Evolutionary conservation across 2,888 invertebrate genomes (phyloP).

Genomic region (Leucania comma): DNA sequence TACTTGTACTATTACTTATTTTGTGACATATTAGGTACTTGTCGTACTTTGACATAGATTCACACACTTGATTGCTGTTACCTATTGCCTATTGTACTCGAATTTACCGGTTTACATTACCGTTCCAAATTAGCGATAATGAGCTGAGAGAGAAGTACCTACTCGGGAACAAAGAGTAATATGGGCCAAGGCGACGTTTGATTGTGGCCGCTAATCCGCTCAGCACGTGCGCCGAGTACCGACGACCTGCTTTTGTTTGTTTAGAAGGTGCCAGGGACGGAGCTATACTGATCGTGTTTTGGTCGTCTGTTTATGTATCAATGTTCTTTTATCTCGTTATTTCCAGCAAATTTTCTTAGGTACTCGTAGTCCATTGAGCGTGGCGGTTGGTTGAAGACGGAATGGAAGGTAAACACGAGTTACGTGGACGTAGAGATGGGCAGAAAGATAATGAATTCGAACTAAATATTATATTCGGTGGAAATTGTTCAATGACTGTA

Average conservation of each 20-base stretch:
- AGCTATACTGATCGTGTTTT: neutral
- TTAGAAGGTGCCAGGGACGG: neutral
- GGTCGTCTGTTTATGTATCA: neutral
- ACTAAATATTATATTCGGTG: too few species aligned
- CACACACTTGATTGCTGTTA: too few species aligned
- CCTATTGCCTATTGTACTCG: constrained; percentile 8
- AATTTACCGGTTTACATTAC: constrained; percentile 16
- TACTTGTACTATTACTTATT: too few species aligned
- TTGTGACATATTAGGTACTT: too few species aligned
- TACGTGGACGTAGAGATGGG: neutral
- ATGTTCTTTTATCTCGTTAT: neutral
- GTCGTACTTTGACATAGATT: too few species aligned
- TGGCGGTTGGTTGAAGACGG: neutral
- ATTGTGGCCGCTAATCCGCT: constrained; percentile 27
- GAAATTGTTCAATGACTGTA: too few species aligned
- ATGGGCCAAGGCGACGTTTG: constrained; percentile 37
- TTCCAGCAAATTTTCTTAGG: neutral
- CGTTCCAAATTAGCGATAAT: constrained; percentile 34
- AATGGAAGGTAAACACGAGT: neutral
- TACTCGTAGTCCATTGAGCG: neutral
- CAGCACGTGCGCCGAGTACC: constrained; percentile 32
- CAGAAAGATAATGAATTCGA: neutral
- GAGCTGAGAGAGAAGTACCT: constrained; percentile 11
- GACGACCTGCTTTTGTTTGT: constrained; percentile 28
- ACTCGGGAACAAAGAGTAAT: constrained; percentile 33